Conservation (phyloP, 64 coral and sea anemone genomes). For the Pachyseris speciosa region DNA sequence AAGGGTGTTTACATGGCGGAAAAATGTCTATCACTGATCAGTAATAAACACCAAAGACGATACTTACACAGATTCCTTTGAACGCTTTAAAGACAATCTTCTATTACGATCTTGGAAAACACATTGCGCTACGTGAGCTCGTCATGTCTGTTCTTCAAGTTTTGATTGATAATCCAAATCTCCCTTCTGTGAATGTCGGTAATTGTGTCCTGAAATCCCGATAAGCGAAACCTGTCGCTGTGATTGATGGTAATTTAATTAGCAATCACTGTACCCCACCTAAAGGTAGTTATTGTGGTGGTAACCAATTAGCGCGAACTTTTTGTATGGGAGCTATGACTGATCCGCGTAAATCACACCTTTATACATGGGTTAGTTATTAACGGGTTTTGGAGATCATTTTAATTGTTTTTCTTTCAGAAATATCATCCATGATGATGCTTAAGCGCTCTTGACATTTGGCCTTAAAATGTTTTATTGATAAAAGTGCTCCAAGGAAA, state of each 20-base stretch:
- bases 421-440: neutral
- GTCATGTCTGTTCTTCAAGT: neutral
- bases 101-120: too few relatives aligned
- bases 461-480: neutral
- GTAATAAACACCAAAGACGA: too few relatives aligned
- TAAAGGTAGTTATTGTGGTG: conserved; percentile 46
- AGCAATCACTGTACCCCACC: conserved; percentile 59
- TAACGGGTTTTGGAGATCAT: neutral
- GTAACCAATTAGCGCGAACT: conserved; percentile 53
- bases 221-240: conserved; percentile 19
- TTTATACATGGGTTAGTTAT: neutral
- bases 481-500: neutral
- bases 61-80: too few relatives aligned
- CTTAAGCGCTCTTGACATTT: neutral
- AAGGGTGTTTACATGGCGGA: neutral
- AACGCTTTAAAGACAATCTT: too few relatives aligned
- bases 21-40: too few relatives aligned
- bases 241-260: conserved; percentile 78
- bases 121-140: too few relatives aligned
- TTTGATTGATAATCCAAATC: conserved; percentile 22
- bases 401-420: neutral
- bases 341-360: conserved; percentile 7
- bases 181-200: neutral
- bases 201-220: conserved; percentile 2
- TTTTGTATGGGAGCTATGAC: conserved; percentile 13